Evolutionary conservation across 2,113 vertebrate genomes (phyloP), one percentile per base, ranked within the genome.

Genomic region (Hemibagrus wyckioides): DNA sequence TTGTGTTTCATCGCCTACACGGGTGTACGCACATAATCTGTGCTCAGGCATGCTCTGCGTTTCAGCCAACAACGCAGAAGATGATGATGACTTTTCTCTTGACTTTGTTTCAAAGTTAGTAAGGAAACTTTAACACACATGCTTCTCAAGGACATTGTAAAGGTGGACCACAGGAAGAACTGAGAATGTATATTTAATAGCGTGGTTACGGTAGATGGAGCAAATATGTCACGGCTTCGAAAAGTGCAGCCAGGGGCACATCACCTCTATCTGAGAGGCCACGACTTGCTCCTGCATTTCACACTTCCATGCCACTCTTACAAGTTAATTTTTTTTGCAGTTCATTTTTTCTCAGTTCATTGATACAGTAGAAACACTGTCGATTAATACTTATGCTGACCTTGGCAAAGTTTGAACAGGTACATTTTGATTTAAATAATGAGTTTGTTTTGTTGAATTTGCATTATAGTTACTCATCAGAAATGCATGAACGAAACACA

Each of bases 351-450:
- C 94, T 94, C 94, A 92, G 94, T 96, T 95, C 94, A 94, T 94
- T 92, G 91, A 95, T 93, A 94, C 93, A 95, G 94, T 89, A 88
- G 94, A 92, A 96, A 95, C 96, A 94, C 89, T 83, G 91, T 93
- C 96, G 95, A 96, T 97, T 97, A 97, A 97, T 96, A 95, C 94
- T 79, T 59, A 82, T 80, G 50, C 56, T 86, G 85, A 89, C 87
- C 85, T 87, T 89, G 85, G 85, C 50, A 83, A 79, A 88, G 56
- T 67, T 88, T 69, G 39, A 25, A 6, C 13, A 87, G 36, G n/a
- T 71, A 65, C 28, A 63, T 39, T 33, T 28, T 44, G 36, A 21
- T 85, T 85, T 61, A n/a, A 14, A 44, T 71, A 63, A 59, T 84
- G 17, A 17, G 28, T 61, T 85, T 87, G 30, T 85, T 89, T 87